These are phyloP conservation scores for Arvicanthis niloticus DNA, from an alignment of 2,113 vertebrate species.

Conservation along the genomic window DNA sequence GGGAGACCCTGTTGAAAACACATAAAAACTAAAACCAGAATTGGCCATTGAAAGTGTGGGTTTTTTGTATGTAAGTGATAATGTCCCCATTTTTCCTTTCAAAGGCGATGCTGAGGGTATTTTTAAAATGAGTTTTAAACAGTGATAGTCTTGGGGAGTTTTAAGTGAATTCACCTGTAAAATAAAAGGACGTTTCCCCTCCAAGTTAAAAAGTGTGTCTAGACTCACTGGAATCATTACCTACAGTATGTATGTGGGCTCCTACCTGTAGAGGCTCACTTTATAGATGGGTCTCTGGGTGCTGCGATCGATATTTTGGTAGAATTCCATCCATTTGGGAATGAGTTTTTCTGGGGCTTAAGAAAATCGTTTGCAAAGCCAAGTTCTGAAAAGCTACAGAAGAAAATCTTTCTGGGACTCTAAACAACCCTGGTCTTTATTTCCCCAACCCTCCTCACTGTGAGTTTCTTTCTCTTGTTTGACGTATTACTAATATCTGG, in stretches of 20 bases:
- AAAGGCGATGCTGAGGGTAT: not conserved
- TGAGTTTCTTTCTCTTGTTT: not conserved
- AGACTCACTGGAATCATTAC: not conserved
- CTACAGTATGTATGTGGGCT: not conserved
- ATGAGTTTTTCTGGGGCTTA: constrained; percentile 23
- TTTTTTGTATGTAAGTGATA: not conserved
- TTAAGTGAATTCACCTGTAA: not conserved
- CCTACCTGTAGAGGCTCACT: not conserved
- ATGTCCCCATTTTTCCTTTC: not conserved
- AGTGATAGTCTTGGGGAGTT: not conserved
- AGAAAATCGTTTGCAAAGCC: constrained; percentile 16
- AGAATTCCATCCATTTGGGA: not conserved
- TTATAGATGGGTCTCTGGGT: not conserved
- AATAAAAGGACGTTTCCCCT: not conserved
- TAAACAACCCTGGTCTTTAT: not conserved
- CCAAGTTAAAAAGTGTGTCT: not conserved
- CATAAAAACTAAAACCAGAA: not conserved
- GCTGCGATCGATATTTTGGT: constrained; percentile 44
- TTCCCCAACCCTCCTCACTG: not conserved
- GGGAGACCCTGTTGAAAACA: not conserved
- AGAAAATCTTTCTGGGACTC: not conserved
- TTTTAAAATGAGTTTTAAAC: not conserved
- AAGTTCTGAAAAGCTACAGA: not conserved
- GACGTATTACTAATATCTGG: not conserved
- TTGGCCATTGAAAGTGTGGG: not conserved